phyloP scores from a whole-genome alignment of 1,140 invertebrate species.

The Conus betulinus region DNA sequence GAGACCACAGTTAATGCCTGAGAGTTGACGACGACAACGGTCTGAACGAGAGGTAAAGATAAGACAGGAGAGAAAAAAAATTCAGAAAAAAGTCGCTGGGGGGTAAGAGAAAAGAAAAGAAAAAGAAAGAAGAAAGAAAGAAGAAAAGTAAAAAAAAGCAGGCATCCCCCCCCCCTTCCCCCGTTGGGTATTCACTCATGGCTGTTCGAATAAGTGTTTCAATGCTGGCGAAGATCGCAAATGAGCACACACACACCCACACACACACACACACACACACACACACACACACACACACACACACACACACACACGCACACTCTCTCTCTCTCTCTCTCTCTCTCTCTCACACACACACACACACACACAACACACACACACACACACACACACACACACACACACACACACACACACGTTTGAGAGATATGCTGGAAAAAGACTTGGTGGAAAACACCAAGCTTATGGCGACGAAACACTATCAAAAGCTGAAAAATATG shows the following conservation, averaged over 20 bases:
- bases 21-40: background rate
- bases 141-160: background rate
- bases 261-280: background rate
- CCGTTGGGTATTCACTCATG: too few species aligned
- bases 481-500: too few species aligned
- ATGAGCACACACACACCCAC: background rate
- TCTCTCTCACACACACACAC: background rate
- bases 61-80: background rate
- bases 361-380: background rate
- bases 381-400: background rate
- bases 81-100: background rate
- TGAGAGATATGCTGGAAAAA: too few species aligned
- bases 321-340: background rate
- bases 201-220: too few species aligned
- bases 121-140: background rate
- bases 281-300: too few species aligned
- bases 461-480: background rate
- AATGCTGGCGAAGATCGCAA: too few species aligned
- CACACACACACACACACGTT: too few species aligned
- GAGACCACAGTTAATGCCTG: background rate
- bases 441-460: background rate
- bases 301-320: too few species aligned
- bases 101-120: background rate
- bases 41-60: too few species aligned
- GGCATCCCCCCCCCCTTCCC: background rate